Base-by-base conservation (phyloP, 1,140 invertebrate species). In the Drosophila dunni region DNA sequence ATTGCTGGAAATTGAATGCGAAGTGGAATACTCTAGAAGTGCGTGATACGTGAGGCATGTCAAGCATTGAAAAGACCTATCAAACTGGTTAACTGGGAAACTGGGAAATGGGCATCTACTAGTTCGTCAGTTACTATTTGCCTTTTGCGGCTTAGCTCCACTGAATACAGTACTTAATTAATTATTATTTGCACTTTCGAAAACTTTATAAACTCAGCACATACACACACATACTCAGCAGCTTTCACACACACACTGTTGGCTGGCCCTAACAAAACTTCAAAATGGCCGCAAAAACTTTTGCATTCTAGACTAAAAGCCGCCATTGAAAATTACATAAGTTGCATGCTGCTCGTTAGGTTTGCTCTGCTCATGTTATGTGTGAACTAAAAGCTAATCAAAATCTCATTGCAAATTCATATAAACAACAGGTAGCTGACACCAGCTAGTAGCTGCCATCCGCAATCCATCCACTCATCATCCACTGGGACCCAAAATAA, bases 391-490 rank as follows among this genome's bases (percentile, higher is more conserved):
- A 74, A 88, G 76, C 84, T 83, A 88, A 83, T 86, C 84, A 86
- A 88, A 86, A 86, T 60, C 84, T 74, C 84, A 88, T 86, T 86
- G 72, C 53, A 75, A 80, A 83, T 86, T 80, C 77, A 86, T 83
- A 46, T 29, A 29, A 29, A 78, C 69, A 80, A 77, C 75, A 75
- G 75, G 75, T 71, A 69, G 72, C 45, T 34, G 13, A 29, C 6
- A 29, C 36, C 15, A 50, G 11, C 42, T 15, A 10, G 54, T 57
- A 53, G 50, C 50, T 29, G 24, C 6, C 24, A 63, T 38, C 20
- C 6, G 29, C 20, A 44, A 46, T 15, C 24, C 24, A 24, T 24
- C 24, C 24, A 24, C 3, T 24, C 24, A 24, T 24, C 24, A 29
- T 29, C 24, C 5, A 6, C 6, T 29, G 24, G 24, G 24, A 29